Evolutionary conservation across 2,797 vertebrate genomes (phyloP), one percentile per base, ranked within the genome.

Genomic region (Chelon labrosus): DNA sequence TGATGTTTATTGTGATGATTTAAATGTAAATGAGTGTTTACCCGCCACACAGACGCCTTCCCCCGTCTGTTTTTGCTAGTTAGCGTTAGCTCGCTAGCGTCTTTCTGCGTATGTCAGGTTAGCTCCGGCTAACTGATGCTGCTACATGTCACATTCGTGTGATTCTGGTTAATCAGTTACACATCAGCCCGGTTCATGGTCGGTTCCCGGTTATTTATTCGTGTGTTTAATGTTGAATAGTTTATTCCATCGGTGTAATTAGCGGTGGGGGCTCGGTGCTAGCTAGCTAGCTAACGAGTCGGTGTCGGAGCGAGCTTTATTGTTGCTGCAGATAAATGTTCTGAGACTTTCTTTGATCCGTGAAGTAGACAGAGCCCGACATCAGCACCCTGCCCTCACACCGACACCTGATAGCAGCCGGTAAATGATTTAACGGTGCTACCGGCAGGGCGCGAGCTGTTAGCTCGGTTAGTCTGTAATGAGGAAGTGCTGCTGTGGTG

Each of bases 81-180:
- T 90, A 87, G 77, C 83, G 14, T 73, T 79, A 85, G 78, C 84
- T 5, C 27, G 64, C 20, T 84, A 70, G 76, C 84, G 13, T 60
- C 49, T 46, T 22, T 54, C 61, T 85, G 65, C 83, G 81, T 77
- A 65, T 70, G 79, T 86, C 68, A 66, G 50, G 66, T 77, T 85
- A 88, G 83, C 79, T 5, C 61, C 9, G 70, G 39, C 58, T 20
- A 17, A n/a, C 44, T 2, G 38, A 16, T 8, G 25, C 51, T 69
- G 57, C 9, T 38, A 7, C 14, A 5, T 6, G 1, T 46, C 17
- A 5, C 42, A 46, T 12, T 37, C 10, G 35, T 7, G 10, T 37
- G 38, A 2, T 27, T 17, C 4, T 0, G 27, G 14, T 10, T 5
- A 3, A 19, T 12, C 12, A 17, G 17, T 37, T 11, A 16, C 8